A percentile compares a stretch with the other conserved stretches of the same genome.
phyloP scores from a whole-genome alignment of 2,888 invertebrate genomes.

The Tethea ocularis region DNA sequence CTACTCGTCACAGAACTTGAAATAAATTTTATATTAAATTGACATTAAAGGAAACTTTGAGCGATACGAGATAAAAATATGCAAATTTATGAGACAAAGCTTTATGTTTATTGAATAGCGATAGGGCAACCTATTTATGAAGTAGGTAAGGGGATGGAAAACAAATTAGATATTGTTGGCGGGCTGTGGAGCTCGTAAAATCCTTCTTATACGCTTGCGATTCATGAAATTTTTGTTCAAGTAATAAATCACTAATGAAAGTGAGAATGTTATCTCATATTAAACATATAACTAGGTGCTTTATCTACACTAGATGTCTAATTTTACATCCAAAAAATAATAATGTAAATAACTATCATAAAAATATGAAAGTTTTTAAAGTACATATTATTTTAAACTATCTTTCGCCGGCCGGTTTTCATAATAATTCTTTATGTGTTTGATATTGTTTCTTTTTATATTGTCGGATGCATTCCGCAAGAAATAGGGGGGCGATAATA shows the following conservation, averaged over 20 bases:
- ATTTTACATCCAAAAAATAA: no score
- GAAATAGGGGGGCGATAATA: no score
- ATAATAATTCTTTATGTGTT: no score
- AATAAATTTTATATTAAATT: conserved; percentile 59
- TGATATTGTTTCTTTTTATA: no score
- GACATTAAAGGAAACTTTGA: conserved; percentile 53
- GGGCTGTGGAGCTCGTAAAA: conserved; percentile 19
- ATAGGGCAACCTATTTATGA: conserved; percentile 30
- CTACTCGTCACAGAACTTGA: conserved; percentile 64
- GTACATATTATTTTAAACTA: no score
- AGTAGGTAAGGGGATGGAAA: conserved; percentile 22
- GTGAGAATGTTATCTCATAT: no score
- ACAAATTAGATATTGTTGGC: conserved; percentile 12
- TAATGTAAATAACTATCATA: no score
- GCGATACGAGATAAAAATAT: conserved; percentile 45
- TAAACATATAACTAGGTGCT: no score
- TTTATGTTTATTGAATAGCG: conserved; percentile 42
- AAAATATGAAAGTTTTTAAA: no score
- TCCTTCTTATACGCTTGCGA: conserved; percentile 24
- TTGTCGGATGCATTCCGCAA: no score
- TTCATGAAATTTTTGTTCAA: conserved; percentile 26
- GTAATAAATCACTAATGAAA: neutral
- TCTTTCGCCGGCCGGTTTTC: no score
- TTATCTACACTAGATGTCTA: no score
- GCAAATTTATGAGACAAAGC: conserved; percentile 37